These are phyloP conservation scores for Anagyrus pseudococci DNA, from an alignment of 2,888 invertebrate species.

Conservation along the genomic window DNA sequence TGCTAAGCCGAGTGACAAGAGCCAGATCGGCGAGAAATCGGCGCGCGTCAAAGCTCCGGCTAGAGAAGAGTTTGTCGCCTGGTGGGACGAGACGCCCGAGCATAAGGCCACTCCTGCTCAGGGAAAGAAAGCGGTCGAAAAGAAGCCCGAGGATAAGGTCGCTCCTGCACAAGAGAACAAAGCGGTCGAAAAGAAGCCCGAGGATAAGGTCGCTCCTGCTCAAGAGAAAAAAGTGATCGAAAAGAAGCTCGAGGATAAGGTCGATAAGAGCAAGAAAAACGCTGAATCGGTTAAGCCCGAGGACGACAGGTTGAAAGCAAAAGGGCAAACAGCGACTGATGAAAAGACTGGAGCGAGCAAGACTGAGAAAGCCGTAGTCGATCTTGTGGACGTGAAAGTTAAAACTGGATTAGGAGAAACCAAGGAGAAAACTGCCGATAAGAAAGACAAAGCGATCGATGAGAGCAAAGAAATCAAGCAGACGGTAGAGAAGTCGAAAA, in stretches of 20 bases:
- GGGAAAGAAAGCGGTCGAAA: background rate
- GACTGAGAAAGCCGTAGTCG: background rate
- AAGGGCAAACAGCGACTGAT: background rate
- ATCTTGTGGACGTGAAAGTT: background rate
- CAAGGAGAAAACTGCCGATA: background rate
- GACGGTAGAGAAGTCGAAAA: background rate
- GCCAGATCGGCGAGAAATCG: no score
- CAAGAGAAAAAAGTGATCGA: background rate
- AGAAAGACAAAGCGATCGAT: background rate
- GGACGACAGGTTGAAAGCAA: background rate
- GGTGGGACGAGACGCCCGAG: conserved; percentile 29
- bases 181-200: background rate
- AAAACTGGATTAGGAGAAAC: background rate
- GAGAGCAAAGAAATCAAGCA: background rate
- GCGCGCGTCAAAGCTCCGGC: no score
- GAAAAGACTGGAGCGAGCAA: background rate
- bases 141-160: background rate
- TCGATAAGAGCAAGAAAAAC: background rate
- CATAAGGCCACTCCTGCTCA: background rate
- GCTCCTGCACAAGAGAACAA: background rate
- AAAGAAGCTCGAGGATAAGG: background rate
- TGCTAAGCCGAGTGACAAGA: no score
- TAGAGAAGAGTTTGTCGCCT: conserved; percentile 23
- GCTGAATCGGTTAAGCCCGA: no score
- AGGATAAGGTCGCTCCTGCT: background rate